A percentile compares a stretch with the other conserved stretches of the same genome.
Evolutionary conservation across 2,888 invertebrate genomes (phyloP).

Genomic region (Sisyra nigra): DNA sequence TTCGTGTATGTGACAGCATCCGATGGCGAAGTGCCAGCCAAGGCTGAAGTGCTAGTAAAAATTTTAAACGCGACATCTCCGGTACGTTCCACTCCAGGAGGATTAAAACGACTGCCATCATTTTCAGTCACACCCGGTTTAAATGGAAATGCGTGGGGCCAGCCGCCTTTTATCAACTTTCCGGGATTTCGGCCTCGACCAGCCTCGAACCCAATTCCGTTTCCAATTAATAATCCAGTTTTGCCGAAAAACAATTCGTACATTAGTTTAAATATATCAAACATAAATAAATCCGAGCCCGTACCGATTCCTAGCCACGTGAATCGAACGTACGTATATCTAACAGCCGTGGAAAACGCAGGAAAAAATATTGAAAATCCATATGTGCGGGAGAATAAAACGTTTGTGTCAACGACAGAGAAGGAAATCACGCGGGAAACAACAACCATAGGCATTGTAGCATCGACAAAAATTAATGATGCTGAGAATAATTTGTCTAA

Average conservation of each 20-base stretch:
- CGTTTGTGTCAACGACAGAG: constrained; percentile 4
- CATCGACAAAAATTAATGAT: constrained; percentile 4
- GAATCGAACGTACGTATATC: neutral
- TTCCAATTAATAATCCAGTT: too few relatives aligned
- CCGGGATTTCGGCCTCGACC: constrained; percentile 6
- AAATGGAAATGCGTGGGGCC: neutral
- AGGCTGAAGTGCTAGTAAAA: constrained; percentile 50
- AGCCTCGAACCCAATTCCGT: neutral
- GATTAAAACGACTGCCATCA: too few relatives aligned
- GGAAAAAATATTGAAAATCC: neutral
- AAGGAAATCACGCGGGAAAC: neutral
- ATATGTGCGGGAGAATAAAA: neutral
- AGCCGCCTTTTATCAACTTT: neutral
- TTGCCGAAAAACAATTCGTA: too few relatives aligned
- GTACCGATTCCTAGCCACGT: neutral
- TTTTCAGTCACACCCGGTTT: constrained; percentile 1
- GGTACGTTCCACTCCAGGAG: constrained; percentile 10
- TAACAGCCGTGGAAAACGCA: neutral
- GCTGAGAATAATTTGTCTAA: constrained; percentile 2
- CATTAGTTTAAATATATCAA: too few relatives aligned
- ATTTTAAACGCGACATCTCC: constrained; percentile 30
- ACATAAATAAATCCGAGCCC: too few relatives aligned
- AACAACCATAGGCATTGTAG: neutral
- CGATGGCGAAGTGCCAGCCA: constrained; percentile 46
- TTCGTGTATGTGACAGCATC: constrained; percentile 50